Conservation (phyloP, 2,113 vertebrate species). For the Chamaetylas fuelleborni region DNA sequence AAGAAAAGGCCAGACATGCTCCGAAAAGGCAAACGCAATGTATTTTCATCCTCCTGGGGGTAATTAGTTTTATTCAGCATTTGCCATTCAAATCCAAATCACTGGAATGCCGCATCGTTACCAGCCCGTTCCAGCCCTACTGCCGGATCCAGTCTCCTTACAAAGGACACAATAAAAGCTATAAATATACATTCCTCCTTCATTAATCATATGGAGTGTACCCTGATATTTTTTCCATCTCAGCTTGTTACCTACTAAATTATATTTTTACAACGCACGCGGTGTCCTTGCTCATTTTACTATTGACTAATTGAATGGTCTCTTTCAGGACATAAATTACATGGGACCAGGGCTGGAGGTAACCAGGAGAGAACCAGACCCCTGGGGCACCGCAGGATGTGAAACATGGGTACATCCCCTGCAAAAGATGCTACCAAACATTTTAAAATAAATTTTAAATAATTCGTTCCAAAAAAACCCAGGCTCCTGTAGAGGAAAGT, state of each 20-base stretch:
- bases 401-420: neutral
- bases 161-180: neutral
- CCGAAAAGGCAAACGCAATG: neutral
- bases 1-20: neutral
- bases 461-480: neutral
- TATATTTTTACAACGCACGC: neutral
- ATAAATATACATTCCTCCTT: neutral
- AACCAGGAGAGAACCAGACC: neutral
- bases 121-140: neutral
- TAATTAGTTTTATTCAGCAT: neutral
- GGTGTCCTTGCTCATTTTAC: neutral
- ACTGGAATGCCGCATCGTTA: neutral
- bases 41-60: neutral
- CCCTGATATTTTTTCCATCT: neutral
- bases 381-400: neutral
- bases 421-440: neutral
- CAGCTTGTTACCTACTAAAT: constrained; percentile 1
- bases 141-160: neutral
- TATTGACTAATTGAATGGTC: constrained; percentile 17
- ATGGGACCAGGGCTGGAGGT: neutral
- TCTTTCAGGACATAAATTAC: neutral
- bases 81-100: constrained; percentile 23
- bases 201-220: neutral
- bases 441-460: neutral
- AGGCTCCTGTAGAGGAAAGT: neutral